phyloP scores from a whole-genome alignment of 2,888 invertebrate species.

The Sphaerophoria rueppellii region DNA sequence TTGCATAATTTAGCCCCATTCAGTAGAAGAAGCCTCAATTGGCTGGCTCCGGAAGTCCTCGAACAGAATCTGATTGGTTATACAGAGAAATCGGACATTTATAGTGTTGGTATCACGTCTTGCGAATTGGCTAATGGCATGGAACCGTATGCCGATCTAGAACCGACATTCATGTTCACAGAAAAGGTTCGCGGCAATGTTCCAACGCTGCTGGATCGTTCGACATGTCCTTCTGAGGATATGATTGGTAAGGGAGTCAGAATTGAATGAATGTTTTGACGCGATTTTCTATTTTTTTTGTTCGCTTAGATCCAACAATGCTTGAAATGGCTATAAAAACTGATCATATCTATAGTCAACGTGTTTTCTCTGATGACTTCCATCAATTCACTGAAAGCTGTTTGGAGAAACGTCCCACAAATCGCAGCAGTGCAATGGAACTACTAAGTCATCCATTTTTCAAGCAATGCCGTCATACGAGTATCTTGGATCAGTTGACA shows the following conservation, averaged over 20 bases:
- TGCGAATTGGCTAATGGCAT: conserved; percentile 91
- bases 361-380: conserved; percentile 89
- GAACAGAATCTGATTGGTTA: conserved; percentile 95
- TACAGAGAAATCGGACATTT: conserved; percentile 94
- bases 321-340: conserved; percentile 80
- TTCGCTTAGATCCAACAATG: conserved; percentile 74
- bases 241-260: conserved; percentile 78
- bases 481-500: conserved; percentile 79
- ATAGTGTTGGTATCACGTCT: conserved; percentile 93
- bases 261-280: background rate
- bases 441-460: conserved; percentile 89
- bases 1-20: conserved; percentile 91
- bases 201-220: conserved; percentile 89
- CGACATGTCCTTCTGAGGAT: conserved; percentile 85
- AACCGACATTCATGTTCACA: conserved; percentile 94
- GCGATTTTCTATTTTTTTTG: background rate
- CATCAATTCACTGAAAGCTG: conserved; percentile 90
- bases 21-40: conserved; percentile 86
- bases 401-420: conserved; percentile 86
- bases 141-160: conserved; percentile 92
- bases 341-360: conserved; percentile 83
- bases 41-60: conserved; percentile 95
- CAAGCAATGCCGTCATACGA: conserved; percentile 84
- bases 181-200: conserved; percentile 91
- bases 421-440: conserved; percentile 87